A percentile compares a stretch with the other conserved stretches of the same genome.
Conservation (phyloP, 2,797 vertebrate genomes). For the Danio kyathit region DNA sequence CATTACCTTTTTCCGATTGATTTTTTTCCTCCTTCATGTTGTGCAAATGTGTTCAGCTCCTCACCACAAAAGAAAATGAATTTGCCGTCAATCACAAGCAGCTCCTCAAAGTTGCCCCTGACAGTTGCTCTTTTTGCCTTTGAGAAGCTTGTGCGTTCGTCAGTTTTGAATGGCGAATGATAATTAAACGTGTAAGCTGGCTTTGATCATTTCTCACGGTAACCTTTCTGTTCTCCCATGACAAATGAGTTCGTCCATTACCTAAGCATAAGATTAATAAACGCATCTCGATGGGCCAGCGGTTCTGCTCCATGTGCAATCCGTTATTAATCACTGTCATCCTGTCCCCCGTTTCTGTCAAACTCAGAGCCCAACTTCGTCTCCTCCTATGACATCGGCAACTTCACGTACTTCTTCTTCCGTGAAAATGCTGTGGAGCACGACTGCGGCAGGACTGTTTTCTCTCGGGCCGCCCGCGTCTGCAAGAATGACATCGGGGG, state of each 20-base stretch:
- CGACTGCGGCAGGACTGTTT: conserved; percentile 93
- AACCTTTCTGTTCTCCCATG: conserved; percentile 74
- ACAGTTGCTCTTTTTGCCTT: conserved; percentile 68
- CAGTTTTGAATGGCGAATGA: conserved; percentile 63
- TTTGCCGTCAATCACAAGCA: conserved; percentile 74
- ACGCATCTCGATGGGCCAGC: conserved; percentile 66
- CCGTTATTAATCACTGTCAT: conserved; percentile 23
- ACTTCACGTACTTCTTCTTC: conserved; percentile 98
- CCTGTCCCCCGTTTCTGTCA: conserved; percentile 17
- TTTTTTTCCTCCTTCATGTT: conserved; percentile 66
- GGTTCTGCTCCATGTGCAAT: conserved; percentile 61
- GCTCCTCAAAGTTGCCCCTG: conserved; percentile 71
- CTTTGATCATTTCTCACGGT: conserved; percentile 75
- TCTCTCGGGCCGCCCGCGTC: conserved; percentile 91
- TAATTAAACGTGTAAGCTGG: conserved; percentile 71
- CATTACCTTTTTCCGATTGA: conserved; percentile 76
- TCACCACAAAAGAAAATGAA: conserved; percentile 79
- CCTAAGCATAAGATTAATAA: conserved; percentile 76
- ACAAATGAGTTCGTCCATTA: conserved; percentile 78
- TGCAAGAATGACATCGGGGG: conserved; percentile 98
- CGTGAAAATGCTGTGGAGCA: conserved; percentile 96
- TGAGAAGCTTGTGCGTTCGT: conserved; percentile 63
- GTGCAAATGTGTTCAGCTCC: conserved; percentile 65
- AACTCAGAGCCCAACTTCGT: conserved; percentile 95
- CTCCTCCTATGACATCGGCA: conserved; percentile 94